phyloP scores from a whole-genome alignment of 2,113 vertebrate species.

The Scytalopus superciliaris region DNA sequence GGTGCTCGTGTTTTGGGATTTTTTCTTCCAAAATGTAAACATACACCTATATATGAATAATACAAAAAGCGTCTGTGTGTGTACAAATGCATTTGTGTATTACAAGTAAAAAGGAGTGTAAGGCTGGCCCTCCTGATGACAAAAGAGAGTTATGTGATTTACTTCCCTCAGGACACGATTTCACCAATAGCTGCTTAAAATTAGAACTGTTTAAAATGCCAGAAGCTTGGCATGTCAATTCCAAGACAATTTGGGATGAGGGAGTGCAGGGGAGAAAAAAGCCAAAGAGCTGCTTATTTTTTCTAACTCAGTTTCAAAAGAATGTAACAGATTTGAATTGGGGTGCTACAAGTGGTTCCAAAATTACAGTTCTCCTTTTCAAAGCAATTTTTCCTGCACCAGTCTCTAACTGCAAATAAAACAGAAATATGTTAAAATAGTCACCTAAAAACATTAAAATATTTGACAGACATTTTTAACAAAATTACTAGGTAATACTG shows the following conservation, averaged over 20 bases:
- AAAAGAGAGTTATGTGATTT: neutral
- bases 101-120: neutral
- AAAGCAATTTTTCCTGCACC: neutral
- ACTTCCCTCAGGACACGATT: neutral
- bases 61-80: neutral
- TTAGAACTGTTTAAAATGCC: neutral
- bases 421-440: neutral
- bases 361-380: neutral
- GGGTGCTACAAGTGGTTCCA: neutral
- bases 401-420: neutral
- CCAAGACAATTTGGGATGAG: accelerated
- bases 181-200: neutral
- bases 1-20: accelerated
- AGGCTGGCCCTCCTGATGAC: neutral
- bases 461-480: neutral
- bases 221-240: neutral
- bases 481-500: neutral
- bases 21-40: neutral
- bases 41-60: neutral
- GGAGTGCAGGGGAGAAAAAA: accelerated
- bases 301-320: neutral
- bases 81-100: neutral
- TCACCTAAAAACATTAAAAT: neutral
- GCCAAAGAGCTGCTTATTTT: neutral
- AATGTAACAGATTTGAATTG: neutral